Base-by-base conservation (phyloP, 2,797 vertebrate species). In the Protonibea diacanthus region DNA sequence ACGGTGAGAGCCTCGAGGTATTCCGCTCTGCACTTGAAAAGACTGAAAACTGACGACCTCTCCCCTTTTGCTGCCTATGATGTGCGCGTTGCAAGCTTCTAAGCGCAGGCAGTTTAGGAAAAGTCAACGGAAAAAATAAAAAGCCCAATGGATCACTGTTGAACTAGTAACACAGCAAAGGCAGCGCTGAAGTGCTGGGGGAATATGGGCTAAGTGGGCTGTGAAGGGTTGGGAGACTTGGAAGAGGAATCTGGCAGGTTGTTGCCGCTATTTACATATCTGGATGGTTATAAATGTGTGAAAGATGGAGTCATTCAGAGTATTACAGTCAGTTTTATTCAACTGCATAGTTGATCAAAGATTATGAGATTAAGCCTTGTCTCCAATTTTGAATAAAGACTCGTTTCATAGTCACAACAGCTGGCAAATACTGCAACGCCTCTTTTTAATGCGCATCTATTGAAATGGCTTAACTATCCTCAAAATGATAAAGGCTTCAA, bases 1-100 rank as follows among this genome's bases (percentile, higher is more conserved):
- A 42, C n/a, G 65, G 76, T 4, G 72, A 76, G 70, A 78, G 85
- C 91, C 90, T 87, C 65, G 3, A 93, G 91, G 86, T 90, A 85
- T 87, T 83, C 55, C 2, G 45, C 78, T 81, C 72, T 27, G 51
- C 83, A 87, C 87, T 88, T 88, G 55, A 90, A 89, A 90, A 86
- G 79, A 48, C 55, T 13, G 47, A 77, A 81, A 89, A 80, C 74
- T 81, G 78, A 74, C 62, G 67, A 79, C 71, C 78, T 81, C 59
- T 82, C 73, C 81, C 76, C 64, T 75, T 66, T 78, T 15, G 64
- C 81, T 49, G 86, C 78, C 80, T 92, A 8, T 89, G 88, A 91
- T 90, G 89, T 89, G 84, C 67, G 56, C 71, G 82, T 85, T 51
- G 61, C 60, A 15, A 70, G 87, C 77, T 74, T 86, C 81, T 72